Evolutionary conservation across 1,140 invertebrate species (phyloP), one percentile per base, ranked within the genome.

Genomic region (Venustaconcha ellipsiformis): DNA sequence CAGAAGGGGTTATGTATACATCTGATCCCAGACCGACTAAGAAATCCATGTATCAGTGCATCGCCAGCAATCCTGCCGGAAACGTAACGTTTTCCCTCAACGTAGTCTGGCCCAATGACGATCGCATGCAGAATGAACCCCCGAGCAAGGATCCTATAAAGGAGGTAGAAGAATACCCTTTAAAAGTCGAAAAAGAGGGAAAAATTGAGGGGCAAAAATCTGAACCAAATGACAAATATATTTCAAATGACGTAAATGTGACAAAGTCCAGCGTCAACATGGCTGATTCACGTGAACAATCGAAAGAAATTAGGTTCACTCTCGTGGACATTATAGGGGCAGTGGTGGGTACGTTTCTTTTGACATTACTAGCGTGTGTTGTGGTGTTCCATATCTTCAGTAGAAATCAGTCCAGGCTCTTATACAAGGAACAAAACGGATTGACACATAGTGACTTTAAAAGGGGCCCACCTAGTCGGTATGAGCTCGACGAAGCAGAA

Each of bases 41-140:
- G 57, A 87, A 84, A 55, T 83, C 83, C 14, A 80, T 76, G 67
- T 90, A 88, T 75, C 82, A 84, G 71, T 90, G 89, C 73, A 76
- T 90, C 30, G 89, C 89, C 17, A 86, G 83, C 73, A 90, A 90
- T 74, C 86, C 86, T 0, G 89, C 87, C 0, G 89, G 89, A 14
- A 89, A 90, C 70, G 87, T 89, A 11, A 90, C 88, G 14, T 84
- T 90, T 56, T 86, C 86, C 2, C 74, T 90, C 14, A 88, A 88
- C 74, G 86, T 89, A 30, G 82, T 82, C 15, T 89, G 87, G 87
- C 89, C 89, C 8, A 37, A 70, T 60, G 59, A 63, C 12, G 76
- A 79, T 30, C 69, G 75, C 15, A 67, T 58, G 67, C 74, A 66
- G 57, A 66, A 37, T 57, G 70, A 70, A 20, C 71, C 55, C 20